Evolutionary conservation across 2,888 invertebrate species (phyloP).

Genomic region (Unio delphinus): DNA sequence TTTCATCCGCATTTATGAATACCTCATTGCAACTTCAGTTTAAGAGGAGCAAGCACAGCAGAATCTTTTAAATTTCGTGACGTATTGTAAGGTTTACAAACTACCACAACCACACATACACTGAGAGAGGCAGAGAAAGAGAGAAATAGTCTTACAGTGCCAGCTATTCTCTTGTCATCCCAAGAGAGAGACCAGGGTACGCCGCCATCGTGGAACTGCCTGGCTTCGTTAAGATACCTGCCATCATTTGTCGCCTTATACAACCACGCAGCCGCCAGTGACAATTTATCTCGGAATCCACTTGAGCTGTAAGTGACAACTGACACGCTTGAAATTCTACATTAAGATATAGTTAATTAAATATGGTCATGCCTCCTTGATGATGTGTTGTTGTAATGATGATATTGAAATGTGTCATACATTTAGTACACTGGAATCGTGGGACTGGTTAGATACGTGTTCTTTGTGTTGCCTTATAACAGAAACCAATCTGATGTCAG

Average conservation of each 20-base stretch:
- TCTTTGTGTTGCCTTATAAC: slow-evolving; percentile 55
- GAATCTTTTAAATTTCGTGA: not conserved
- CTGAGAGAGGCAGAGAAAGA: no score
- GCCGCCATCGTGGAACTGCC: slow-evolving; percentile 28
- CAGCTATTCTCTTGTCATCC: slow-evolving; percentile 53
- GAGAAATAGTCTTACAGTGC: slow-evolving; percentile 23
- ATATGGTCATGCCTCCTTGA: no score
- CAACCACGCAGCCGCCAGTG: slow-evolving; percentile 54
- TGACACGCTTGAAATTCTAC: not conserved
- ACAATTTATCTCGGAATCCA: slow-evolving; percentile 55
- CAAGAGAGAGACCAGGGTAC: slow-evolving; percentile 52
- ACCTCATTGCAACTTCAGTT: no score
- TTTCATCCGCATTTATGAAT: no score
- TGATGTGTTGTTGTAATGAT: no score
- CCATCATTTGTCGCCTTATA: slow-evolving; percentile 51
- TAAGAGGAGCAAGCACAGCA: no score
- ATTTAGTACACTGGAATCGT: slow-evolving; percentile 23
- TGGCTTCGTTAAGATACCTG: slow-evolving; percentile 51
- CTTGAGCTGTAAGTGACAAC: slow-evolving; percentile 32
- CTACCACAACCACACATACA: slow-evolving; percentile 5
- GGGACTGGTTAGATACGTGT: slow-evolving; percentile 49
- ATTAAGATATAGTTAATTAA: no score
- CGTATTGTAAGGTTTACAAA: slow-evolving; percentile 7
- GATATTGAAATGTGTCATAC: no score
- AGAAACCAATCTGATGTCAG: slow-evolving; percentile 1